A percentile compares a stretch with the other conserved stretches of the same genome.
phyloP scores from a whole-genome alignment of 2,888 invertebrate species.

The Drosophila stalkeri region DNA sequence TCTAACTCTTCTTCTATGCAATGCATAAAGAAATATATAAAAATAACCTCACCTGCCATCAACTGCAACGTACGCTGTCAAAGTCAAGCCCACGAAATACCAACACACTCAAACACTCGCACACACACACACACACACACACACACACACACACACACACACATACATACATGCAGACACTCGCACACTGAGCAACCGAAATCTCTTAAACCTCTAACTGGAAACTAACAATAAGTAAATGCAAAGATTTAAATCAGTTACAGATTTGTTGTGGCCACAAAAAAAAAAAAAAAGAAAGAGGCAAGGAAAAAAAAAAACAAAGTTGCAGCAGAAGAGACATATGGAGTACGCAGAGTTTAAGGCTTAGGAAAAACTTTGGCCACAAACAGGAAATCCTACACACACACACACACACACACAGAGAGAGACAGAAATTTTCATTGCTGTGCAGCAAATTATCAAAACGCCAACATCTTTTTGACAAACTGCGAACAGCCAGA shows the following conservation, averaged over 20 bases:
- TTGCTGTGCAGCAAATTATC: conserved; percentile 75
- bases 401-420: conserved; percentile 52
- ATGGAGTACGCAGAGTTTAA: conserved; percentile 28
- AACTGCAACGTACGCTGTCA: conserved; percentile 49
- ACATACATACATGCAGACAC: conserved; percentile 10
- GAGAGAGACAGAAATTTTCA: conserved; percentile 27
- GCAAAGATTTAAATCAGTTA: conserved; percentile 74
- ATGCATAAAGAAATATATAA: conserved; percentile 9
- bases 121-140: conserved; percentile 4
- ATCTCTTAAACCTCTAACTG: conserved; percentile 66
- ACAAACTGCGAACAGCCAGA: conserved; percentile 70
- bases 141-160: conserved; percentile 11
- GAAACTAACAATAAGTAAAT: conserved; percentile 75
- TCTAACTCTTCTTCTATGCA: neutral
- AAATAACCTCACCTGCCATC: conserved; percentile 48
- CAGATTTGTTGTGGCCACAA: conserved; percentile 62
- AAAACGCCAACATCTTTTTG: conserved; percentile 78
- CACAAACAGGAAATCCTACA: conserved; percentile 78
- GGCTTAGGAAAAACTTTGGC: conserved; percentile 49
- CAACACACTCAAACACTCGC: neutral
- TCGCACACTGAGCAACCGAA: conserved; percentile 20
- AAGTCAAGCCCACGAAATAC: conserved; percentile 70
- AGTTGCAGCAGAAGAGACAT: conserved; percentile 26
- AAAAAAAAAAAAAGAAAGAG: conserved; percentile 12
- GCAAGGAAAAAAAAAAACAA: conserved; percentile 15